Percentiles rank a stretch among this genome's conserved stretches.
These are phyloP conservation scores for Syngnathus typhle DNA, from an alignment of 2,113 vertebrate species.

Conservation along the genomic window DNA sequence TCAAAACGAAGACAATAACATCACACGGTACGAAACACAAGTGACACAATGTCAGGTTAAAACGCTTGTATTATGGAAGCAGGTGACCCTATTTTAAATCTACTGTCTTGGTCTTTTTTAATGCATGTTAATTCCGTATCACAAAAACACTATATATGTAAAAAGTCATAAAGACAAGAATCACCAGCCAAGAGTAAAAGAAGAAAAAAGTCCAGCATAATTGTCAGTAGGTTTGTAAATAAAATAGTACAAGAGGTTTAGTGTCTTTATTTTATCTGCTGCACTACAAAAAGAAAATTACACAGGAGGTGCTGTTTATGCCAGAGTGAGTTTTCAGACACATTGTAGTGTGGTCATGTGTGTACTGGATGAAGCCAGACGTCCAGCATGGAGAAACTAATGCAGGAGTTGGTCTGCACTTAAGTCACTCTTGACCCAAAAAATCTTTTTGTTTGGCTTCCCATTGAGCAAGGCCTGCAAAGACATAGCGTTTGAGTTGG, in stretches of 20 bases:
- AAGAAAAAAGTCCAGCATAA: conserved; percentile 46
- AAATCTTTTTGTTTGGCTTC: no score
- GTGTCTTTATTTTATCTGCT: conserved; percentile 16
- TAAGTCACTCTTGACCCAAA: no score
- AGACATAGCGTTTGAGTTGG: no score
- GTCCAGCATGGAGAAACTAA: no score
- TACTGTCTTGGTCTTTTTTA: conserved; percentile 51
- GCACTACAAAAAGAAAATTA: not conserved
- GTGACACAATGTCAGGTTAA: conserved; percentile 29
- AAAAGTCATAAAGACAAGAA: conserved; percentile 21
- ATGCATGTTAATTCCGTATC: conserved; percentile 58
- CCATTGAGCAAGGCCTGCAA: no score
- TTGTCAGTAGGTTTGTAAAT: conserved; percentile 66
- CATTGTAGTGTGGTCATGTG: not conserved
- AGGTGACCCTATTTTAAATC: conserved; percentile 60
- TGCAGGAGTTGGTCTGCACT: no score
- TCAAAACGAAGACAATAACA: not conserved
- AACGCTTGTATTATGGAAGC: conserved; percentile 48
- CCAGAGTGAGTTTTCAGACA: no score
- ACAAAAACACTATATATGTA: conserved; percentile 33
- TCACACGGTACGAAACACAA: not conserved
- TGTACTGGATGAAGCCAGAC: no score
- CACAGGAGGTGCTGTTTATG: not conserved
- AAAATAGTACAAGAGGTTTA: conserved; percentile 59
- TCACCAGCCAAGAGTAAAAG: conserved; percentile 59